These are phyloP conservation scores for Masticophis lateralis DNA, from an alignment of 2,797 vertebrate species.

Conservation along the genomic window DNA sequence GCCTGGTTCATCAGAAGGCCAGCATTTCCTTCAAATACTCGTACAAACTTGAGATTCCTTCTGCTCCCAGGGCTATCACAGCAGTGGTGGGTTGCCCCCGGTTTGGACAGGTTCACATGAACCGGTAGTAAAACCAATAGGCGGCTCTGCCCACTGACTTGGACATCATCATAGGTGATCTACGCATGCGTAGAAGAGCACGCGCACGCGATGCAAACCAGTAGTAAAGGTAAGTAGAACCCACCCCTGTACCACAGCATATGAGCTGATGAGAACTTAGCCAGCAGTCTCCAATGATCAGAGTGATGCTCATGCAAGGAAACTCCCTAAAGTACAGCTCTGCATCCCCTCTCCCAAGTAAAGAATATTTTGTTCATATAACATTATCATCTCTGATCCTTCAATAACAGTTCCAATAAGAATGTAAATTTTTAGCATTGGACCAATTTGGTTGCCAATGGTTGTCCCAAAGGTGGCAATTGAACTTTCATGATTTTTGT, in stretches of 20 bases:
- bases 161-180: no score
- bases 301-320: background rate
- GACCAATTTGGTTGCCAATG: no score
- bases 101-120: no score
- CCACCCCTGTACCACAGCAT: background rate
- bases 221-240: no score
- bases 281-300: background rate
- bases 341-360: background rate
- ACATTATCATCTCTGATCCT: no score
- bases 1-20: background rate
- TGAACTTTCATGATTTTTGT: no score
- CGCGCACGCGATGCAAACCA: no score
- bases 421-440: background rate
- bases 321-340: background rate
- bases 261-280: background rate
- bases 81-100: no score
- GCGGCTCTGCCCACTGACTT: no score
- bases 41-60: background rate
- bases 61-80: background rate
- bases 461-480: no score
- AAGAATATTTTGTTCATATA: background rate
- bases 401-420: background rate
- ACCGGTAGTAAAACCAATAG: no score
- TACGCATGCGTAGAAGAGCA: no score
- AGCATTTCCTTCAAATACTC: background rate